These are phyloP conservation scores for Himalopsyche japonica DNA, from an alignment of 2,888 invertebrate species.

Conservation along the genomic window DNA sequence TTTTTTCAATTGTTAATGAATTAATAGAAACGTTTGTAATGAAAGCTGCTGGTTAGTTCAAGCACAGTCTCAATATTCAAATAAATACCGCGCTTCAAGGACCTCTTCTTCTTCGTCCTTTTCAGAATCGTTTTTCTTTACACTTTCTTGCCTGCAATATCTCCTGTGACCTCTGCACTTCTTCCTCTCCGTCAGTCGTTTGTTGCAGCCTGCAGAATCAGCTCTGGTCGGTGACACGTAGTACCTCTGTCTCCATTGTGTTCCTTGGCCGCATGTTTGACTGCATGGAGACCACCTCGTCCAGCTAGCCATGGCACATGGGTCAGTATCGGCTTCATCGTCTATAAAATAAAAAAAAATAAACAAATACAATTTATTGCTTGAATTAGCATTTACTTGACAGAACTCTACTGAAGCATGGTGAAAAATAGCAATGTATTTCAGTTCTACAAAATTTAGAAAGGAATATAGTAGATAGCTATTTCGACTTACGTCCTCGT, in stretches of 20 bases:
- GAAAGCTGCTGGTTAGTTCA: neutral
- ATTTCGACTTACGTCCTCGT: no score
- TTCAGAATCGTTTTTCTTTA: conserved; percentile 17
- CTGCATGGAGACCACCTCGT: conserved; percentile 82
- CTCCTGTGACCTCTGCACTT: conserved; percentile 56
- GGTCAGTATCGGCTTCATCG: conserved; percentile 61
- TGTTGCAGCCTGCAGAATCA: conserved; percentile 63
- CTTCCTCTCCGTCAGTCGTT: conserved; percentile 60
- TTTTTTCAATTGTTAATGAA: neutral
- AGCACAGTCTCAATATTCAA: neutral
- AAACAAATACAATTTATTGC: neutral
- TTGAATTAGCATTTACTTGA: no score
- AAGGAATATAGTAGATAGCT: no score
- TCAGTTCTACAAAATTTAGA: no score
- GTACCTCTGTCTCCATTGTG: conserved; percentile 60
- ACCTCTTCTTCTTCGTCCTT: neutral
- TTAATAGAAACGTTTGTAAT: neutral
- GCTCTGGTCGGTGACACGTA: conserved; percentile 61
- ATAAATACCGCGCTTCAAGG: neutral
- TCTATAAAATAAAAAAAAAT: conserved; percentile 14
- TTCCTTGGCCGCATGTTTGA: conserved; percentile 73
- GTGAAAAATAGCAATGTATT: no score
- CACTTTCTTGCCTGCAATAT: conserved; percentile 54
- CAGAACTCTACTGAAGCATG: no score
- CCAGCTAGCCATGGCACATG: conserved; percentile 73